These are phyloP conservation scores for Trissolcus japonicus DNA, from an alignment of 2,888 invertebrate genomes.

Conservation along the genomic window DNA sequence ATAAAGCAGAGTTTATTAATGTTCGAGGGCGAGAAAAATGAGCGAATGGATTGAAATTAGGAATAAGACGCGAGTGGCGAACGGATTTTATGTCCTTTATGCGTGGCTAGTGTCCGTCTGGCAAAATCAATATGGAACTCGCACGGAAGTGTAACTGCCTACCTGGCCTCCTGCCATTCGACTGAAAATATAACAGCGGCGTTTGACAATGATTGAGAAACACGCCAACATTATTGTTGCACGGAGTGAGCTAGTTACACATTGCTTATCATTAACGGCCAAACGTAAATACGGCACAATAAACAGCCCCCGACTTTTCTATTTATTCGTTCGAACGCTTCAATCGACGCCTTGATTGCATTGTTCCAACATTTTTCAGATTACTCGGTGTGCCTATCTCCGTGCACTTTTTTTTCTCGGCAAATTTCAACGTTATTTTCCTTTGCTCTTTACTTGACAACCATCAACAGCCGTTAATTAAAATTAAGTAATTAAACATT, in stretches of 20 bases:
- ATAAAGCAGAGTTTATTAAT: too few relatives aligned
- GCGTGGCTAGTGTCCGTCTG: conserved; percentile 54
- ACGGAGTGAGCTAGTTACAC: conserved; percentile 53
- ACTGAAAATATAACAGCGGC: conserved; percentile 50
- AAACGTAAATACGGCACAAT: conserved; percentile 52
- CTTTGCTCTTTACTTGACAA: background rate
- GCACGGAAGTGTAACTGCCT: conserved; percentile 51
- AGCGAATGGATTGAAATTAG: conserved; percentile 30
- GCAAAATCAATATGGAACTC: conserved; percentile 53
- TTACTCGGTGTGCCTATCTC: conserved; percentile 35
- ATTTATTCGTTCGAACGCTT: conserved; percentile 38
- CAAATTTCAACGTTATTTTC: background rate
- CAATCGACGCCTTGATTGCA: conserved; percentile 40
- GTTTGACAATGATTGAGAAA: conserved; percentile 58
- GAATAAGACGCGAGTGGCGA: conserved; percentile 25
- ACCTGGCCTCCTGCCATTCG: conserved; percentile 45
- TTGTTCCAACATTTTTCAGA: conserved; percentile 38
- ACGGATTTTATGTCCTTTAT: conserved; percentile 48
- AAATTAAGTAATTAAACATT: too few relatives aligned
- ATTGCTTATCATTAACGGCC: conserved; percentile 54
- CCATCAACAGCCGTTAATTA: too few relatives aligned
- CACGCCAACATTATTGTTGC: conserved; percentile 56
- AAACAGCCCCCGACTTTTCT: conserved; percentile 42
- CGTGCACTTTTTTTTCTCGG: background rate
- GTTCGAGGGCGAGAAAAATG: background rate